Evolutionary conservation across 1,140 invertebrate species (phyloP).

Genomic region (Papilio glaucus): DNA sequence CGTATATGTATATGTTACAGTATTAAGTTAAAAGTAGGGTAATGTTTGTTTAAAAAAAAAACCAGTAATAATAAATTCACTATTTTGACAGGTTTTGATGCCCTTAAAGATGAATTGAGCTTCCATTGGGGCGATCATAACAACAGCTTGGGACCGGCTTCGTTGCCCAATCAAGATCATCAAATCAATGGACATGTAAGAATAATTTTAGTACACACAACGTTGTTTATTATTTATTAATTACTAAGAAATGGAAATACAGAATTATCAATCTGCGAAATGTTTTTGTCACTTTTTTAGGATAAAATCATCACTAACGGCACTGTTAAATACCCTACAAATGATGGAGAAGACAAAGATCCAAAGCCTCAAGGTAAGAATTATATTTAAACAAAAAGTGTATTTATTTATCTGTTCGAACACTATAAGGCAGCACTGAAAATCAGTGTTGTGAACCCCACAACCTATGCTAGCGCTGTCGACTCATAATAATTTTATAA

Average conservation of each 20-base stretch:
- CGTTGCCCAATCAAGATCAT: constrained; percentile 53
- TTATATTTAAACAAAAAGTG: no score
- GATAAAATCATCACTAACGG: constrained; percentile 73
- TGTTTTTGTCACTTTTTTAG: constrained; percentile 48
- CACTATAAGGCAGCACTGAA: no score
- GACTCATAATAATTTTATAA: no score
- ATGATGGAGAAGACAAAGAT: constrained; percentile 60
- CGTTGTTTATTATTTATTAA: not conserved
- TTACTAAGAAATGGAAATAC: not conserved
- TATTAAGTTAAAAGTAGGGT: not conserved
- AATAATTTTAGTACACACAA: constrained; percentile 23
- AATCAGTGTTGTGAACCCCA: no score
- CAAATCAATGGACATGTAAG: constrained; percentile 75
- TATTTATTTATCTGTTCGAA: no score
- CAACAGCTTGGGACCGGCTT: constrained; percentile 64
- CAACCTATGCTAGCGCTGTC: no score
- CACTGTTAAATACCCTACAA: constrained; percentile 64
- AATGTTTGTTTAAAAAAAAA: not conserved
- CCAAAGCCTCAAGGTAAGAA: constrained; percentile 68
- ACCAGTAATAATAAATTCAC: not conserved
- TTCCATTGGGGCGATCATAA: constrained; percentile 80
- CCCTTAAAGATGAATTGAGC: constrained; percentile 79
- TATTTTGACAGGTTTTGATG: constrained; percentile 72
- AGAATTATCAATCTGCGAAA: no score
- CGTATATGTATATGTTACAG: no score